phyloP scores from a whole-genome alignment of 2,888 invertebrate genomes.

The Erannis defoliaria region DNA sequence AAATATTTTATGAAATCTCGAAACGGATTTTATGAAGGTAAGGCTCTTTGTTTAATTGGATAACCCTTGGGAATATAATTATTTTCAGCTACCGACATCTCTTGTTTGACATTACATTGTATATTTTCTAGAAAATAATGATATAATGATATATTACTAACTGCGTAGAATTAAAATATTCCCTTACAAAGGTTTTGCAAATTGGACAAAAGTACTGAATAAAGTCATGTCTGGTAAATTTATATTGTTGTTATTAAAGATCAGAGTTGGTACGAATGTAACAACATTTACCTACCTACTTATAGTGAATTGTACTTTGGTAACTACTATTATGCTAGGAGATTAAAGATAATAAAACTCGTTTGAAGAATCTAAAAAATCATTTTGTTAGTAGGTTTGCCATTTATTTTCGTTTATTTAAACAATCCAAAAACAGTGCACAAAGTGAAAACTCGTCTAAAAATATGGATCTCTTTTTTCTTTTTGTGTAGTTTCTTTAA shows the following conservation, averaged over 20 bases:
- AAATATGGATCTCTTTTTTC: slow-evolving; percentile 7
- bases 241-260: no score
- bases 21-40: slow-evolving; percentile 42
- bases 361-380: no score
- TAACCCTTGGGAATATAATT: slow-evolving; percentile 48
- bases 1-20: slow-evolving; percentile 46
- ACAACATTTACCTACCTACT: no score
- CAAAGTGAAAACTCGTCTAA: background rate
- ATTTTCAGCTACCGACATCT: slow-evolving; percentile 42
- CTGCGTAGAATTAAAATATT: background rate
- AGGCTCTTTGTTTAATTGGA: slow-evolving; percentile 57
- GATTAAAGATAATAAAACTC: no score
- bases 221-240: no score
- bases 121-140: slow-evolving; percentile 5
- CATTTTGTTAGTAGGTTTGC: no score
- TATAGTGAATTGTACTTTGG: no score
- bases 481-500: slow-evolving; percentile 24
- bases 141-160: background rate
- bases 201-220: no score
- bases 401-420: no score
- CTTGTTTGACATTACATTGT: slow-evolving; percentile 10
- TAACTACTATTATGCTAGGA: no score
- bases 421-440: no score
- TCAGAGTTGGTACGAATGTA: no score
- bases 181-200: background rate